Conservation (phyloP, 2,113 vertebrate species). For the Oreocharis arfaki region DNA sequence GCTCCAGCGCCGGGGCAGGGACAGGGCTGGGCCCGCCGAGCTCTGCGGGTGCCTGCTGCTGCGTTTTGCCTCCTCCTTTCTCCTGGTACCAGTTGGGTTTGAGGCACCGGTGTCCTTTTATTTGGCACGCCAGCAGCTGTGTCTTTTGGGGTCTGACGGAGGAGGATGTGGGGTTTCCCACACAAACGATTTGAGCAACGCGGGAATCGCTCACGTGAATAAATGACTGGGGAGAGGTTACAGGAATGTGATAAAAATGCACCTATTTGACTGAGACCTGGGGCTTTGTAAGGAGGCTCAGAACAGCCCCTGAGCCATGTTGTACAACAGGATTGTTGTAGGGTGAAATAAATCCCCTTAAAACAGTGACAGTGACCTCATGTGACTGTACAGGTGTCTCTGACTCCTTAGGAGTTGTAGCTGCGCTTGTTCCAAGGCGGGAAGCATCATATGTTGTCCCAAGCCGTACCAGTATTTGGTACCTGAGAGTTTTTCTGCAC, state of each 20-base stretch:
- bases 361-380: background rate
- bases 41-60: background rate
- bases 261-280: background rate
- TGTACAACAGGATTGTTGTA: background rate
- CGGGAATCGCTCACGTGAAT: background rate
- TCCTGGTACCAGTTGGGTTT: background rate
- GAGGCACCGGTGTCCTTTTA: background rate
- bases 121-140: background rate
- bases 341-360: background rate
- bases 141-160: background rate
- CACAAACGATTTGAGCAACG: fast-evolving
- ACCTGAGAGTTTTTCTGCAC: background rate
- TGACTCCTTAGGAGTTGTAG: background rate
- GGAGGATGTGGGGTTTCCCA: background rate
- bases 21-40: background rate
- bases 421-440: background rate
- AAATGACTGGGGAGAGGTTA: background rate
- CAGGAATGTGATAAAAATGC: background rate
- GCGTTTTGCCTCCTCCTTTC: background rate
- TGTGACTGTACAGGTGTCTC: background rate
- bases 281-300: background rate
- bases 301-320: background rate
- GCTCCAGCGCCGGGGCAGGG: background rate
- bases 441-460: fast-evolving
- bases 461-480: background rate